Base-by-base conservation (phyloP, 2,888 invertebrate genomes). In the Frankliniella fusca region DNA sequence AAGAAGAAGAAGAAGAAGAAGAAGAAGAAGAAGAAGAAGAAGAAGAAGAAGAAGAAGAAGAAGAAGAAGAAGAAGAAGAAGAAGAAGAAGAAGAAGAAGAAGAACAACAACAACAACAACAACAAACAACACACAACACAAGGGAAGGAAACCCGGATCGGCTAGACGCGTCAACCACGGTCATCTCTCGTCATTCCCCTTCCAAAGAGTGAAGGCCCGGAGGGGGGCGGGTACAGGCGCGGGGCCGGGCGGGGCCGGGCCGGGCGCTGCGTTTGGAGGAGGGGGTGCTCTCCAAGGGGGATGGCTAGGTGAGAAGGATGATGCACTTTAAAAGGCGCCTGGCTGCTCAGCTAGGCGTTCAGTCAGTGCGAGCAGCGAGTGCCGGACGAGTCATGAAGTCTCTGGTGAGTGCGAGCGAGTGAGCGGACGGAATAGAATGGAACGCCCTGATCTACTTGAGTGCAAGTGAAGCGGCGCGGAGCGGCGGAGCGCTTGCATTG, bases 331-430 rank as follows among this genome's bases (percentile, higher is more conserved):
- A 27, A 76, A 76, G 70, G 27, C 61, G 61, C 61, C 11, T 27
- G 23, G 70, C 12, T 27, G 23, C 23, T 76, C 70, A 27, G 12
- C 70, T 10, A 8, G 70, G 23, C 70, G 70, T 27, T 12, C 27
- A 76, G 70, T 76, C 70, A 12, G 70, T 76, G 70, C 27, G 70
- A 76, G 70, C 27, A 27, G 8, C 70, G 70, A 27, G 27, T 12
- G 70, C 27, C 70, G 27, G 27, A 61, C 61, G 70, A 76, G 27
- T 12, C 70, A 76, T 76, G 70, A 76, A 76, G 70, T 76, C 70
- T 27, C 70, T 76, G 70, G 70, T 76, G 70, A 76, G 70, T 76
- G 23, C 12, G 70, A 12, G 70, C 23, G 38, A 38, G 38, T 38
- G 38, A 38, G 38, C 5, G 38, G 38, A 38, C 3, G 3, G 38